A percentile compares a stretch with the other conserved stretches of the same genome.
These are phyloP conservation scores for Colletes gigas DNA, from an alignment of 1,140 invertebrate genomes.

Conservation along the genomic window DNA sequence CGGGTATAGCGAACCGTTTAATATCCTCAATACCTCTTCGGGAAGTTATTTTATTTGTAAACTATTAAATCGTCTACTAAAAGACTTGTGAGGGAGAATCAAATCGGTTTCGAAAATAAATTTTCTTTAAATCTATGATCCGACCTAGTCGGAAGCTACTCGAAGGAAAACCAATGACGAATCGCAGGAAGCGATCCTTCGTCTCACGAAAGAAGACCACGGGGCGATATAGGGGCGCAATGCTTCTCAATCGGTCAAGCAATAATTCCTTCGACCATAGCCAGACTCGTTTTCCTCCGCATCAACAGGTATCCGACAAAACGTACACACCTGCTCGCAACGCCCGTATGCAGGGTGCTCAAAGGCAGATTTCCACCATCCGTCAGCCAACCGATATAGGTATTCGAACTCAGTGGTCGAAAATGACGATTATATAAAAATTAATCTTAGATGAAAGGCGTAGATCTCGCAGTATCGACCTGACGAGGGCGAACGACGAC, in stretches of 20 bases:
- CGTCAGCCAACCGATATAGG: too few relatives aligned
- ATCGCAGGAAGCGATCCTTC: neutral
- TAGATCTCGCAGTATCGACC: neutral
- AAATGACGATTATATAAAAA: too few relatives aligned
- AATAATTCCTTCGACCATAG: slow-evolving; percentile 30
- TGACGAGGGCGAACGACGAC: neutral
- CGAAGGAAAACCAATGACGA: neutral
- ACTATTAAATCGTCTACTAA: too few relatives aligned
- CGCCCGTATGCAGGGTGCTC: neutral
- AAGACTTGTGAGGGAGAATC: too few relatives aligned
- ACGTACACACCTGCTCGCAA: slow-evolving; percentile 21
- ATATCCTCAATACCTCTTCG: neutral
- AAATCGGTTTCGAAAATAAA: too few relatives aligned
- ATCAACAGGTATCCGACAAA: slow-evolving; percentile 55
- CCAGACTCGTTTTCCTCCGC: slow-evolving; percentile 1
- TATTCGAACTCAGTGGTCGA: too few relatives aligned
- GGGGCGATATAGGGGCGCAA: neutral
- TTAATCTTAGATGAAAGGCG: neutral
- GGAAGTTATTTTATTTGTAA: neutral
- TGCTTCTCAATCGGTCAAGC: slow-evolving; percentile 28
- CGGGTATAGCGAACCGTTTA: neutral
- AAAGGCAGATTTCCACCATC: neutral
- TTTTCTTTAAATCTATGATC: too few relatives aligned
- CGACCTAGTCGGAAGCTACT: too few relatives aligned
- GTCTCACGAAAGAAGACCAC: neutral